A percentile compares a stretch with the other conserved stretches of the same genome.
These are phyloP conservation scores for Catostylus mosaicus DNA, from an alignment of 30 jellyfish, hydroid and myxozoan genomes.

Conservation along the genomic window DNA sequence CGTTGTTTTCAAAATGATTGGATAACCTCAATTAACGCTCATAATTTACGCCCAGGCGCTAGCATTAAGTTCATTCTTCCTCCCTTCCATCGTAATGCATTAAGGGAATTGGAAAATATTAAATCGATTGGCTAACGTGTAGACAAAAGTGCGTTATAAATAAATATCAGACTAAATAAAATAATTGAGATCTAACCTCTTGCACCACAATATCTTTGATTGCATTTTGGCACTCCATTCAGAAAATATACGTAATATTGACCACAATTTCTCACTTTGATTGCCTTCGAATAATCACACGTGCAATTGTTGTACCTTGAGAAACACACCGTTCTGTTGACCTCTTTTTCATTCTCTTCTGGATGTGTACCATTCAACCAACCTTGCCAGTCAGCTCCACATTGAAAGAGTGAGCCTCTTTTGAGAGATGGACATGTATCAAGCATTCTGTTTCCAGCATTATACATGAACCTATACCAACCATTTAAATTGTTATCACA, in stretches of 20 bases:
- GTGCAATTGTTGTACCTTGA: constrained; percentile 60
- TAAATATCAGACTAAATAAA: too few relatives aligned
- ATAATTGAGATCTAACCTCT: too few relatives aligned
- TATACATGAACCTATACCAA: constrained; percentile 39
- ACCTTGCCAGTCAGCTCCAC: constrained; percentile 48
- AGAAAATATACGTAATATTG: constrained; percentile 67
- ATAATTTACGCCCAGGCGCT: too few relatives aligned
- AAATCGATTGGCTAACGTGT: too few relatives aligned
- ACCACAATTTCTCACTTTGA: constrained; percentile 85
- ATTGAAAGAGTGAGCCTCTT: background rate
- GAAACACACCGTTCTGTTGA: constrained; percentile 75
- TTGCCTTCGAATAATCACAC: constrained; percentile 57
- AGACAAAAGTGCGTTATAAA: too few relatives aligned
- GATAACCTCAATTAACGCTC: too few relatives aligned
- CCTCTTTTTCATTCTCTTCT: constrained; percentile 23
- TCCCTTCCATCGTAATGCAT: too few relatives aligned
- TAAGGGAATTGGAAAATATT: too few relatives aligned
- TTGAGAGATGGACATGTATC: constrained; percentile 18
- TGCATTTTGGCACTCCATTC: constrained; percentile 75
- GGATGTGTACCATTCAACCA: constrained; percentile 31
- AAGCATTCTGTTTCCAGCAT: constrained; percentile 35
- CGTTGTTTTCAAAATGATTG: too few relatives aligned
- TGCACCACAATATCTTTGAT: constrained; percentile 85
- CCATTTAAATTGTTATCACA: constrained; percentile 10
- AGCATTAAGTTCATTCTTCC: too few relatives aligned